Evolutionary conservation across 2,888 invertebrate species (phyloP), one percentile per base, ranked within the genome.

Genomic region (Synanthedon formicaeformis): DNA sequence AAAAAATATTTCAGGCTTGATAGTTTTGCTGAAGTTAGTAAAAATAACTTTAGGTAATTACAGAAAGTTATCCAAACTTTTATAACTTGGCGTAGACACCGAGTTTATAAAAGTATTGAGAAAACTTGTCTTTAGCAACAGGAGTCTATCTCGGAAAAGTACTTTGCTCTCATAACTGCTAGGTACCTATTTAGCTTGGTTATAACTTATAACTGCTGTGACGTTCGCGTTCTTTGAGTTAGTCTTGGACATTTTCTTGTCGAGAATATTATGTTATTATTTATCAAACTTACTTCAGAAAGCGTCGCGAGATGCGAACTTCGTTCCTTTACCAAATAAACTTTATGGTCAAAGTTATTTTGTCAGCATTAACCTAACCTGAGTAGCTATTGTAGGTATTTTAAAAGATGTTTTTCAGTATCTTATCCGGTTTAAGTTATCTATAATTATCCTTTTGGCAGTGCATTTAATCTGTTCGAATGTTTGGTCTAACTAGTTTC

Each of bases 71-170:
- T 54, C 53, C 40, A 55, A 53, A 59, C 56, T 58, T 58, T 52
- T 51, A 52, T 40, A 57, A 57, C 54, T 59, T 59, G 48, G 55
- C 54, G 49, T 53, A 57, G 58, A 51, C 54, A 58, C 56, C 53
- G 58, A 58, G 59, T 58, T 59, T 59, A 59, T 59, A 56, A 58
- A 59, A 52, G 56, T 59, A 58, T 59, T 57, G 57, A 56, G 48
- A 52, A 53, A 59, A 58, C 50, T 59, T 57, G 51, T 51, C 45
- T 52, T 54, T 52, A 52, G 49, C 51, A 51, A 49, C 54, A 52
- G 41, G 56, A 54, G 52, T 34, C 48, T 49, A 51, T 14, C 45
- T n/a, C 12, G 13, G 45, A 45, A 34, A 34, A 52, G 45, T 51
- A 56, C 52, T 57, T 53, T 54, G 13, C 40, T 50, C 40, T 53